Evolutionary conservation across 2,113 vertebrate species (phyloP).

Genomic region (Himantopus leucocephalus): DNA sequence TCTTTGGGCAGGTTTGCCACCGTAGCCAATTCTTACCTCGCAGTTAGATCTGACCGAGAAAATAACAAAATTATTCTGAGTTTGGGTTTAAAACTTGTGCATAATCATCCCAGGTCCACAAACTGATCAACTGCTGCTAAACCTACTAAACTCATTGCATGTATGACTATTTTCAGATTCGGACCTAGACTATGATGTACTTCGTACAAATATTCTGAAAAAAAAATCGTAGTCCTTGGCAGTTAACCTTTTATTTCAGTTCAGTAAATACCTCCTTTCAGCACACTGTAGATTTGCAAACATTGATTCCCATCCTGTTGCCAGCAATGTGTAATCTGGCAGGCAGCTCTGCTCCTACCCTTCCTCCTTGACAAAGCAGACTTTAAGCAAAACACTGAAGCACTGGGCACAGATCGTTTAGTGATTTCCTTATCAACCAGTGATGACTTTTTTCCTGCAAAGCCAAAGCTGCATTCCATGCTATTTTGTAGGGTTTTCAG

Average conservation of each 20-base stretch:
- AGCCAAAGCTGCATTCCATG: not conserved
- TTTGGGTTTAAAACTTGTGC: not conserved
- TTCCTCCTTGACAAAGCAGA: not conserved
- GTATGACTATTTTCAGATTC: not conserved
- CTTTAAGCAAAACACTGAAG: not conserved
- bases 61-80: not conserved
- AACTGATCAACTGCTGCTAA: not conserved
- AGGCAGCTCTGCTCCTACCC: not conserved
- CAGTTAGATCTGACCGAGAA: not conserved
- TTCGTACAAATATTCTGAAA: not conserved
- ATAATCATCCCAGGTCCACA: not conserved
- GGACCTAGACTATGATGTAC: not conserved
- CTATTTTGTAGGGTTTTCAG: not conserved
- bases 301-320: not conserved
- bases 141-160: not conserved
- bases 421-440: not conserved
- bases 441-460: not conserved
- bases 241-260: conserved; percentile 12
- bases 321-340: not conserved
- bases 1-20: not conserved
- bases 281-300: not conserved
- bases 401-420: not conserved
- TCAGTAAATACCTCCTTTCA: not conserved
- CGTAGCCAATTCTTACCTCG: not conserved
- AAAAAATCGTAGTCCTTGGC: not conserved